Evolutionary conservation across 1,140 invertebrate genomes (phyloP).

Genomic region (Bombus impatiens): DNA sequence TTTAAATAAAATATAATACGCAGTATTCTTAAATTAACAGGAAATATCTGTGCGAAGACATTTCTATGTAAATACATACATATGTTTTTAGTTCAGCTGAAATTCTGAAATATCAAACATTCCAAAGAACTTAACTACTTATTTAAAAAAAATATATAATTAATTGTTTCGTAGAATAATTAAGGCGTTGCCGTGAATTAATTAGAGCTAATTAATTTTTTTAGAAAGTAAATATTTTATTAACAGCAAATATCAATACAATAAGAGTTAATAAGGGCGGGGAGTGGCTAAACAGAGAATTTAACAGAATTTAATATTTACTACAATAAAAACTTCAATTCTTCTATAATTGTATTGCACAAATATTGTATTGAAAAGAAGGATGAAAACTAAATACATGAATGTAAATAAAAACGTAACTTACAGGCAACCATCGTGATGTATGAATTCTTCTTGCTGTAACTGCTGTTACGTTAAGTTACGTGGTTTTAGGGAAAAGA

Average conservation of each 20-base stretch:
- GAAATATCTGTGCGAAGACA: neutral
- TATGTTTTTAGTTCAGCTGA: neutral
- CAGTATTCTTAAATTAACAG: no score
- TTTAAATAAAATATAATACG: no score
- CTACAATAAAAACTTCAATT: neutral
- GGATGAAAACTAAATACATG: neutral
- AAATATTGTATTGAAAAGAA: neutral
- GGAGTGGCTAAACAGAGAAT: slow-evolving; percentile 9
- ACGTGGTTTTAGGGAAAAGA: no score
- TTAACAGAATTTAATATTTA: neutral
- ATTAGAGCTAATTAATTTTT: neutral
- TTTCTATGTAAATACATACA: neutral
- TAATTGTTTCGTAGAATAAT: neutral
- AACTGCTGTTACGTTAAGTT: neutral
- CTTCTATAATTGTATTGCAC: neutral
- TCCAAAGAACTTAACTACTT: neutral
- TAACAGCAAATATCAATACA: neutral
- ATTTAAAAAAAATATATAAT: no score
- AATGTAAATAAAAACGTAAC: slow-evolving; percentile 34
- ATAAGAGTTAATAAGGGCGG: neutral
- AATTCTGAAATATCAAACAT: neutral
- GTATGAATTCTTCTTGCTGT: slow-evolving; percentile 9
- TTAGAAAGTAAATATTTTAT: neutral
- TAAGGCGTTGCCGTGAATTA: neutral
- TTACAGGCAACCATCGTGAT: slow-evolving; percentile 57